Percentiles rank a stretch among this genome's conserved stretches.
phyloP scores from a whole-genome alignment of 2,113 vertebrate species.

The Otis tarda region DNA sequence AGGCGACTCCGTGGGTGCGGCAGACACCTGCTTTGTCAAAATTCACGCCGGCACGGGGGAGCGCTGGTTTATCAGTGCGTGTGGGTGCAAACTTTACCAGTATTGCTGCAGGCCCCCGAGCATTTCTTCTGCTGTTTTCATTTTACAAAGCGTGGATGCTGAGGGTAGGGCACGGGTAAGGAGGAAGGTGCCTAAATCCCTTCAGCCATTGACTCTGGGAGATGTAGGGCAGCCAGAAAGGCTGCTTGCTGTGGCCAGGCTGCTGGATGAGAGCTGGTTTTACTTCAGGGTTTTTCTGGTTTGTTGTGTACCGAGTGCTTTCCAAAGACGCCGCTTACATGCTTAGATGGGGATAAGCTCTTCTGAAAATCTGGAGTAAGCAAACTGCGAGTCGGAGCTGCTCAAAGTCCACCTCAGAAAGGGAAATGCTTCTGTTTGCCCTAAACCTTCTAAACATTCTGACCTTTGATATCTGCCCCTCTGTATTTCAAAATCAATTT shows the following conservation, averaged over 20 bases:
- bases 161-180: too few relatives aligned
- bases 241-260: background rate
- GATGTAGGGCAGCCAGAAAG: background rate
- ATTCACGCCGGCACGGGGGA: accelerated
- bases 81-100: accelerated
- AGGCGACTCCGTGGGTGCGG: background rate
- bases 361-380: background rate
- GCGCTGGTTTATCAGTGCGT: accelerated
- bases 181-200: background rate
- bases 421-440: background rate
- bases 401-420: background rate
- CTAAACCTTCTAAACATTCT: background rate
- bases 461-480: background rate
- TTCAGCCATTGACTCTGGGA: background rate
- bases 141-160: background rate
- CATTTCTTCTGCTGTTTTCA: background rate
- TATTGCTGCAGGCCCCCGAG: accelerated
- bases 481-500: background rate
- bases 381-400: background rate
- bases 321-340: background rate
- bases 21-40: background rate
- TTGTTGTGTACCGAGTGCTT: background rate
- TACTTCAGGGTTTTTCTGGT: background rate
- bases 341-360: accelerated
- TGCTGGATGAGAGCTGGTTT: background rate